Base-by-base conservation (phyloP, 2,113 vertebrate species). In the Pygoscelis antarcticus region DNA sequence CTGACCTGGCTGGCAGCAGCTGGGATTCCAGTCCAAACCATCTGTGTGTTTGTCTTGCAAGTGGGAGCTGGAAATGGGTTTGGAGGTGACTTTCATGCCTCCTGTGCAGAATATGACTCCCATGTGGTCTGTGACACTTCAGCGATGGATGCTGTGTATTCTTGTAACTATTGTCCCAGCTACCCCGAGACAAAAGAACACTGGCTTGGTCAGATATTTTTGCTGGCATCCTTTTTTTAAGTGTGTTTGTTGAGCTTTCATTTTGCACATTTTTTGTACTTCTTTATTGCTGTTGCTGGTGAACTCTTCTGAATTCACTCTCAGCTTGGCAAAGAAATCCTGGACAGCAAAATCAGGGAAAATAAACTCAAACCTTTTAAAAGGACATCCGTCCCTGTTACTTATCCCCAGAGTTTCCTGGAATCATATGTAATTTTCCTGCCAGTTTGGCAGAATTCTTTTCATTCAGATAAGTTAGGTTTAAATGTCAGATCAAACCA, bases 361-460 rank as follows among this genome's bases (percentile, higher is more conserved):
- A 95, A 96, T 75, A 93, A 93, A 42, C 49, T 70, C 42, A 78
- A 72, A 60, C 76, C 65, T 81, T 89, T 34, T 78, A 49, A 89
- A 82, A 77, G 95, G 70, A 76, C 70, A 78, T 92, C 88, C 78
- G 84, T 96, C 88, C 85, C 68, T 47, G 42, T 82, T 89, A 60
- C 64, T 86, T 75, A 93, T 87, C 87, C 95, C 88, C 77, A 36
- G 47, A 69, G n/a, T 89, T 96, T 93, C 95, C 94, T 93, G 96
- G 95, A 95, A 87, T 84, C 3, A 1, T 11, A 11, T 0, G 1
- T 34, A 5, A 16, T 68, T 89, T 79, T 54, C 64, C 58, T 93
- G 91, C 81, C 87, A 82, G 87, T 82, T 94, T 89, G 89, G 77
- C 80, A 69, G 87, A 66, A 76, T 66, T 75, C 7, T 75, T 80